A percentile compares a stretch with the other conserved stretches of the same genome.
phyloP scores from a whole-genome alignment of 1,140 invertebrate genomes.

The Drosophila malerkotliana region DNA sequence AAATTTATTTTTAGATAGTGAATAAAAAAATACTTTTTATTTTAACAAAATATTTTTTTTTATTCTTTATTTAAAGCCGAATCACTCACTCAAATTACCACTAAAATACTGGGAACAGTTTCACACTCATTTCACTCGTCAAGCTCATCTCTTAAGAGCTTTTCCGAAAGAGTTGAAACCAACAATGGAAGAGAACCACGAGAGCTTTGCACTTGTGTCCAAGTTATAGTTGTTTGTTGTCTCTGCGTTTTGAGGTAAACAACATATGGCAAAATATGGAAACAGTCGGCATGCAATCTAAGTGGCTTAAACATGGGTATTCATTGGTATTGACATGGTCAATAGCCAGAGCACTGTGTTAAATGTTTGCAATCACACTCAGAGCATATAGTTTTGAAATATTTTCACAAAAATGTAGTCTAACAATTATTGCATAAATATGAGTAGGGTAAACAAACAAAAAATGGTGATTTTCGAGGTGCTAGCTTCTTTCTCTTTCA shows the following conservation, averaged over 20 bases:
- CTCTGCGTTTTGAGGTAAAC: slow-evolving; percentile 26
- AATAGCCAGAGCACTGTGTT: slow-evolving; percentile 7
- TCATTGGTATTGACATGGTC: slow-evolving; percentile 28
- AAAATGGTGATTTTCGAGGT: no score
- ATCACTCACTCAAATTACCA: background rate
- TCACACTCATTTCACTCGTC: slow-evolving; percentile 15
- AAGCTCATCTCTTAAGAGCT: slow-evolving; percentile 24
- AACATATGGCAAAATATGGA: slow-evolving; percentile 52
- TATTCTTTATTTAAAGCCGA: no score
- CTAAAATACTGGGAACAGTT: slow-evolving; percentile 57
- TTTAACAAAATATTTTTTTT: background rate
- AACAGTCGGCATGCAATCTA: slow-evolving; percentile 28
- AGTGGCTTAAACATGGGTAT: slow-evolving; percentile 39
- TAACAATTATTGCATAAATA: slow-evolving; percentile 30
- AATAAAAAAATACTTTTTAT: background rate
- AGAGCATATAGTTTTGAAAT: slow-evolving; percentile 21
- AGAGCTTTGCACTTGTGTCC: slow-evolving; percentile 29
- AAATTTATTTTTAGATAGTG: background rate
- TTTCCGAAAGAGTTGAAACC: background rate
- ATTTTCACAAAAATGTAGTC: slow-evolving; percentile 12
- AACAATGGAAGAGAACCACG: slow-evolving; percentile 7
- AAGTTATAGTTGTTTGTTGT: slow-evolving; percentile 18
- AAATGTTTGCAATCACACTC: slow-evolving; percentile 5
- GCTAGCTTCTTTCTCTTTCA: slow-evolving; percentile 12
- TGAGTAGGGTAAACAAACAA: slow-evolving; percentile 2